A percentile compares a stretch with the other conserved stretches of the same genome.
phyloP scores from a whole-genome alignment of 2,888 invertebrate genomes.

The Synanthedon andrenaeformis region DNA sequence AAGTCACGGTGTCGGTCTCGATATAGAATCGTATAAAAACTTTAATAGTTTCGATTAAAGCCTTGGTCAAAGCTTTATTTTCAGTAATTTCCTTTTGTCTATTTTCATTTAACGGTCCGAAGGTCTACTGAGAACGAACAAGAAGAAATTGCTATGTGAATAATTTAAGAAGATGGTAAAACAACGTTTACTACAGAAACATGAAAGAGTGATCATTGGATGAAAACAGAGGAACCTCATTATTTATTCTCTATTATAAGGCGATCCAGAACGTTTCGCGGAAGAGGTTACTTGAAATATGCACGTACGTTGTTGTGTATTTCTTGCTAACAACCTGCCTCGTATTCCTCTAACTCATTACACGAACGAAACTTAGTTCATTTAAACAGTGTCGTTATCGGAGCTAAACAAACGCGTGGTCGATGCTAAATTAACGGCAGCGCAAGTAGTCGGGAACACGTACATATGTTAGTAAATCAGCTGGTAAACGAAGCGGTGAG shows the following conservation, averaged over 20 bases:
- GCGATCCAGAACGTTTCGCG: background rate
- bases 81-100: background rate
- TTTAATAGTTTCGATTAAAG: background rate
- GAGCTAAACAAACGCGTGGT: background rate
- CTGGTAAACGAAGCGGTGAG: conserved; percentile 6
- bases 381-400: background rate
- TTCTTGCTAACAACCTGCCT: background rate
- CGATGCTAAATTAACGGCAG: conserved; percentile 18
- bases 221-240: background rate
- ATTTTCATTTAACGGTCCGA: background rate
- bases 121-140: background rate
- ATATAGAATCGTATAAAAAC: background rate
- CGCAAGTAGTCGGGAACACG: conserved; percentile 11
- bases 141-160: background rate
- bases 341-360: background rate
- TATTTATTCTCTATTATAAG: background rate
- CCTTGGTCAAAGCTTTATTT: background rate
- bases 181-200: background rate
- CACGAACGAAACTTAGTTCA: background rate
- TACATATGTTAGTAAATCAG: conserved; percentile 29
- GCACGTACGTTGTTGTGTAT: background rate
- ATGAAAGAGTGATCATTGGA: background rate
- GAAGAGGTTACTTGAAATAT: background rate
- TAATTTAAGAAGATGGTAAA: background rate
- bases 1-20: background rate